Percentiles rank a stretch among this genome's conserved stretches.
These are phyloP conservation scores for Hippoglossus stenolepis DNA, from an alignment of 2,113 vertebrate genomes.

Conservation along the genomic window DNA sequence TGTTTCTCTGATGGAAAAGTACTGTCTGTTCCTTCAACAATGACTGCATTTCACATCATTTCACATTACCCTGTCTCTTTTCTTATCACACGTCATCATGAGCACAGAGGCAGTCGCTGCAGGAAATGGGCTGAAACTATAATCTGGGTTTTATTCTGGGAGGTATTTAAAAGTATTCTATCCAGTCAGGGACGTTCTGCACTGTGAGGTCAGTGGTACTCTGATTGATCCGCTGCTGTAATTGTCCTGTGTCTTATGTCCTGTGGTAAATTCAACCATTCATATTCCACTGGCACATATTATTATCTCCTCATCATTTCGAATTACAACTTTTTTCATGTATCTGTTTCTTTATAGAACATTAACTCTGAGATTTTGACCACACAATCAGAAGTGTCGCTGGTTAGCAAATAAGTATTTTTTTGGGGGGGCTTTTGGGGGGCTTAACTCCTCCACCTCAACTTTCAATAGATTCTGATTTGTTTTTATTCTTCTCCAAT, in stretches of 20 bases:
- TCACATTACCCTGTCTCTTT: slow-evolving; percentile 21
- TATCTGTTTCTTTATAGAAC: neutral
- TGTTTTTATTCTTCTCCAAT: neutral
- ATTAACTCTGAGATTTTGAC: neutral
- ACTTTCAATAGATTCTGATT: neutral
- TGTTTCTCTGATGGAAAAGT: neutral
- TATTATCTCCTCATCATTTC: neutral
- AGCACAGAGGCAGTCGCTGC: neutral
- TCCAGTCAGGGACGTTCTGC: neutral
- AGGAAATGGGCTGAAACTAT: slow-evolving; percentile 23
- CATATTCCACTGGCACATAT: neutral
- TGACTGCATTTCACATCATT: slow-evolving; percentile 28
- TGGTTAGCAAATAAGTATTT: neutral
- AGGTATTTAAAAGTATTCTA: neutral
- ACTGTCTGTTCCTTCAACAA: neutral
- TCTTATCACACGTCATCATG: slow-evolving; percentile 38
- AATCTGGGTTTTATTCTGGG: slow-evolving; percentile 13
- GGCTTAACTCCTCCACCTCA: neutral
- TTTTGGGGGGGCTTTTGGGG: neutral
- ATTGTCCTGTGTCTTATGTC: neutral
- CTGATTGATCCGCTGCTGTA: neutral
- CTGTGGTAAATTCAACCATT: slow-evolving; percentile 6
- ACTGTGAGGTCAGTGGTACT: neutral
- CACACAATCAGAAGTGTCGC: neutral
- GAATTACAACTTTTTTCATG: neutral